Evolutionary conservation across 2,797 vertebrate genomes (phyloP).

Genomic region (Oreochromis grahami): DNA sequence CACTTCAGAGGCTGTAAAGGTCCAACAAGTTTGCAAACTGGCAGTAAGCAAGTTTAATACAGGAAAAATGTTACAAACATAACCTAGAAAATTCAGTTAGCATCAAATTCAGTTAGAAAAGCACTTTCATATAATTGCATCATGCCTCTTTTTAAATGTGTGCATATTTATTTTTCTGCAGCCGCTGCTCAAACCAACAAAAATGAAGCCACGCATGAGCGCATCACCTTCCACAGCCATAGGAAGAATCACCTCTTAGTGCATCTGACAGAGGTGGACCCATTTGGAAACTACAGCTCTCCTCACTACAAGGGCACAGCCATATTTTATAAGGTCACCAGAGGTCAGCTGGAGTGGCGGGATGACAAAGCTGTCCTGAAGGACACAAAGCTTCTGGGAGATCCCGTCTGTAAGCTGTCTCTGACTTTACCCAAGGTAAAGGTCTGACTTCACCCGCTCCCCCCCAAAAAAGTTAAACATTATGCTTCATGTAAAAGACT

Average conservation of each 20-base stretch:
- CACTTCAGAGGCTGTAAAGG: not conserved
- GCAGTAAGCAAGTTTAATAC: not conserved
- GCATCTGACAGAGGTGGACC: conserved; percentile 80
- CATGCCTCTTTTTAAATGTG: not conserved
- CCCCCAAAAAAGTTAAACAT: not conserved
- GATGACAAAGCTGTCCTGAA: conserved; percentile 35
- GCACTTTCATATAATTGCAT: not conserved
- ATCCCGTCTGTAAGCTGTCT: conserved; percentile 80
- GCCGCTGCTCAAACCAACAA: not conserved
- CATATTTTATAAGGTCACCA: conserved; percentile 77
- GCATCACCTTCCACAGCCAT: conserved; percentile 84
- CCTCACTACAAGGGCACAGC: conserved; percentile 85
- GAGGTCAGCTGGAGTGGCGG: conserved; percentile 65
- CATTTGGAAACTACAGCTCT: conserved; percentile 86
- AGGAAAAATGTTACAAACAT: not conserved
- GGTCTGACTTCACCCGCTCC: not conserved
- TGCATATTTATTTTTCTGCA: not conserved
- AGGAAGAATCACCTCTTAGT: conserved; percentile 74
- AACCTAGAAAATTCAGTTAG: not conserved
- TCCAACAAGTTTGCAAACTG: not conserved
- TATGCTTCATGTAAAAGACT: no score
- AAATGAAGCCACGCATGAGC: not conserved
- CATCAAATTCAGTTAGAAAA: not conserved
- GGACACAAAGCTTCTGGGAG: conserved; percentile 53
- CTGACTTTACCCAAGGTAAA: conserved; percentile 85